Conservation (phyloP, 64 coral and sea anemone genomes). For the Cladopsammia gracilis region DNA sequence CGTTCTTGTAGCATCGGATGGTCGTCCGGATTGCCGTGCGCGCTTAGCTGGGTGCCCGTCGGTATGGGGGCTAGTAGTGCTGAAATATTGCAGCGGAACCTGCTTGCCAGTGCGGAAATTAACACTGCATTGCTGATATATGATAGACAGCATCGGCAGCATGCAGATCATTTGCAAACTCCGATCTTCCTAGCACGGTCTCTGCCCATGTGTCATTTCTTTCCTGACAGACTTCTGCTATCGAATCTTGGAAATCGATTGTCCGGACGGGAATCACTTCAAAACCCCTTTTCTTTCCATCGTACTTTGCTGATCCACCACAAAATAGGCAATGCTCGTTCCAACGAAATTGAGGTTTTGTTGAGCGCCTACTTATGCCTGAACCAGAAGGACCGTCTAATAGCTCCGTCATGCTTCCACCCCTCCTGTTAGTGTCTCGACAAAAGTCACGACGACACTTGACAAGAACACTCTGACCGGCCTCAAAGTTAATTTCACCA, state of each 20-base stretch:
- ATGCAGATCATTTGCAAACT: conserved; percentile 2
- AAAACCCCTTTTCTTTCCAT: background rate
- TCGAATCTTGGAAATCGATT: conserved; percentile 4
- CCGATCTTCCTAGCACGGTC: conserved; percentile 17
- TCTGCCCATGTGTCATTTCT: conserved; percentile 24
- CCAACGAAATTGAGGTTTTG: background rate
- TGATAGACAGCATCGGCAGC: conserved; percentile 34
- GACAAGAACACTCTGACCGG: background rate
- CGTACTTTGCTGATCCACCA: background rate
- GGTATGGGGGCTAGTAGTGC: no score
- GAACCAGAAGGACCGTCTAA: no score
- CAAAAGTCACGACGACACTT: conserved; percentile 23
- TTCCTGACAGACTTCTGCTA: background rate
- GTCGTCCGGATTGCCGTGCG: background rate
- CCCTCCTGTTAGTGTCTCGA: background rate
- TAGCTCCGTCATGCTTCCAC: no score
- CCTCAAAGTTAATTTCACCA: background rate
- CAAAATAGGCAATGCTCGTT: background rate
- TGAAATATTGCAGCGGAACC: background rate
- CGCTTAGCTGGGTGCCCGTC: background rate
- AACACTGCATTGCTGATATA: background rate
- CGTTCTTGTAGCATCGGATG: background rate
- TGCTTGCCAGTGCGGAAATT: conserved; percentile 55
- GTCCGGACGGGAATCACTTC: conserved; percentile 1
- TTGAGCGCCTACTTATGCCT: no score